These are phyloP conservation scores for Timema podura DNA, from an alignment of 2,888 invertebrate species.

Conservation along the genomic window DNA sequence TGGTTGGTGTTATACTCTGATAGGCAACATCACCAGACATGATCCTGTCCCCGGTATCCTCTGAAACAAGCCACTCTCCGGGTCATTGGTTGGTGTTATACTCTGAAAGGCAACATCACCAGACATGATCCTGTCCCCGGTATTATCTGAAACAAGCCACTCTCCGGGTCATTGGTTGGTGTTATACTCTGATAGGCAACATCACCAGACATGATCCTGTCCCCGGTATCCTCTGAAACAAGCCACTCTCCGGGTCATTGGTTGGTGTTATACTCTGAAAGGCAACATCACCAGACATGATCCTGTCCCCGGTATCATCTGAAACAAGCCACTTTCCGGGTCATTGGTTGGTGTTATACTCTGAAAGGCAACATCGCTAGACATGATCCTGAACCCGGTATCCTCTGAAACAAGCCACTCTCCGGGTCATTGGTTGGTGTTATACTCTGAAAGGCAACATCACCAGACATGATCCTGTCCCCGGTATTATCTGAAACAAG, in stretches of 20 bases:
- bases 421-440: constrained; percentile 87
- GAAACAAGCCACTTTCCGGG: constrained; percentile 49
- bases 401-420: constrained; percentile 56
- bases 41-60: constrained; percentile 73
- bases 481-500: constrained; percentile 66
- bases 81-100: constrained; percentile 91
- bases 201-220: constrained; percentile 80
- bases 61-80: constrained; percentile 52
- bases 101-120: constrained; percentile 93
- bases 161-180: constrained; percentile 79
- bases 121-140: constrained; percentile 77
- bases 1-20: constrained; percentile 91
- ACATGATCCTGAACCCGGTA: constrained; percentile 73
- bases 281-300: constrained; percentile 90
- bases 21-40: constrained; percentile 91
- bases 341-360: constrained; percentile 93
- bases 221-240: constrained; percentile 68
- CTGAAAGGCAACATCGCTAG: constrained; percentile 92
- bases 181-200: constrained; percentile 96
- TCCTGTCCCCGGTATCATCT: constrained; percentile 76
- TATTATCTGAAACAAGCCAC: constrained; percentile 59
- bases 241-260: constrained; percentile 65
- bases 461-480: constrained; percentile 79
- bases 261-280: constrained; percentile 93
- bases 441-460: constrained; percentile 93